Evolutionary conservation across 1,140 invertebrate genomes (phyloP), one percentile per base, ranked within the genome.

Genomic region (Heliconius himera): DNA sequence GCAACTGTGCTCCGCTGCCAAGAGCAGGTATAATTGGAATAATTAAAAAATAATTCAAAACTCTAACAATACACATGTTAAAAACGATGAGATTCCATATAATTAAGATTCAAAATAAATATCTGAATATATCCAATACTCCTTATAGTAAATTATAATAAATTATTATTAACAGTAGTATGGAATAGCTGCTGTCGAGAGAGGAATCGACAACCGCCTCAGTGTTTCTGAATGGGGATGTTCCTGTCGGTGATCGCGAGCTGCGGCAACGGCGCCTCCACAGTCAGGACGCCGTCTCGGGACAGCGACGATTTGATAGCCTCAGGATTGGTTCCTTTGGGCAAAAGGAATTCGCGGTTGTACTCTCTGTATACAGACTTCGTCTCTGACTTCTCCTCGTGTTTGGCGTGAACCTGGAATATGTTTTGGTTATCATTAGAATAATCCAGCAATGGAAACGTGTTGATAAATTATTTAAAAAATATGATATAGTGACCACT

Each of bases 361-460:
- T 99, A 99, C 93, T 99, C 98, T 92, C 98, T 96, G 96, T 98
- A 99, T 3, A 99, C 98, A 33, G 97, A 98, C 95, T 98, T 98
- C 85, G 97, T 98, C 91, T 99, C 98, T 49, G 97, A 96, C 91
- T 99, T 99, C 93, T 99, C 98, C 94, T 99, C 98, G 93, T 99
- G 98, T 95, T 99, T 99, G 76, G 98, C 98, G 90, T 99, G 98
- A 22, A 99, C 98, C 98, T 99, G 95, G 74, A 96, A 82, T 95
- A 80, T 33, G 16, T 36, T 20, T 18, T 41, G 18, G 33, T 3
- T 66, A 66, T 26, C 3, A 29, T 66, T 66, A 26, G 26, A 66
- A 29, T 66, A 0, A 2, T 66, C 11, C 4, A 66, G 11, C 1
- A 66, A 13, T 66, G 8, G 60, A 26, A 60, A 66, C n/a, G 54